Conservation (phyloP, 1,140 invertebrate genomes). For the Samia ricini region DNA sequence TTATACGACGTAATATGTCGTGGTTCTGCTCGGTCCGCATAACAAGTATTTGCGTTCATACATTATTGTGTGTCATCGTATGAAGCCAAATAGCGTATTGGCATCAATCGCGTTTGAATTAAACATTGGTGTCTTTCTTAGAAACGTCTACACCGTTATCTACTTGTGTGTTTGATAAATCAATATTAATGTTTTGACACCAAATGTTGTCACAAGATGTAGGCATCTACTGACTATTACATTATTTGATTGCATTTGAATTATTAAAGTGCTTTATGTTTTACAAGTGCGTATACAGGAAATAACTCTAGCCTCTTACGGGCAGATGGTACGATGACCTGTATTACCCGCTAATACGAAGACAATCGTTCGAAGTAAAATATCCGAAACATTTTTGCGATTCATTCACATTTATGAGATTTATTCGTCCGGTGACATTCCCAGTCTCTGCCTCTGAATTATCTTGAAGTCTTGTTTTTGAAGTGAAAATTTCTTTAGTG, state of each 20-base stretch:
- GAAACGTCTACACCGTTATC: neutral
- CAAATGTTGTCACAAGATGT: neutral
- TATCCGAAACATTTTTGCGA: neutral
- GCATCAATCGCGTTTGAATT: neutral
- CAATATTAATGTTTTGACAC: neutral
- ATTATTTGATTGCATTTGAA: neutral
- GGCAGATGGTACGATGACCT: neutral
- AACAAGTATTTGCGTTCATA: slow-evolving; percentile 37
- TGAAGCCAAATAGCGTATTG: neutral
- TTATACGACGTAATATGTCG: neutral
- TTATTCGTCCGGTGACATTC: neutral
- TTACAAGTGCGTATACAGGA: neutral
- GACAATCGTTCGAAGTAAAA: neutral
- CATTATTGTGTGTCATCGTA: slow-evolving; percentile 4
- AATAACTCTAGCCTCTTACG: neutral
- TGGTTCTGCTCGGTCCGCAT: slow-evolving; percentile 31
- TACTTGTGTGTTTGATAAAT: neutral
- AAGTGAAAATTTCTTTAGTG: no score
- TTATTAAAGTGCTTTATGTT: neutral
- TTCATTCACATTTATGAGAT: neutral
- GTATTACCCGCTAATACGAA: neutral
- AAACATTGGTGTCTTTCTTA: neutral
- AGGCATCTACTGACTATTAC: neutral
- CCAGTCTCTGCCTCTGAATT: no score
- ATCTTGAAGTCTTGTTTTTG: no score